phyloP scores from a whole-genome alignment of 2,113 vertebrate species.

The Megaceryle torquata region DNA sequence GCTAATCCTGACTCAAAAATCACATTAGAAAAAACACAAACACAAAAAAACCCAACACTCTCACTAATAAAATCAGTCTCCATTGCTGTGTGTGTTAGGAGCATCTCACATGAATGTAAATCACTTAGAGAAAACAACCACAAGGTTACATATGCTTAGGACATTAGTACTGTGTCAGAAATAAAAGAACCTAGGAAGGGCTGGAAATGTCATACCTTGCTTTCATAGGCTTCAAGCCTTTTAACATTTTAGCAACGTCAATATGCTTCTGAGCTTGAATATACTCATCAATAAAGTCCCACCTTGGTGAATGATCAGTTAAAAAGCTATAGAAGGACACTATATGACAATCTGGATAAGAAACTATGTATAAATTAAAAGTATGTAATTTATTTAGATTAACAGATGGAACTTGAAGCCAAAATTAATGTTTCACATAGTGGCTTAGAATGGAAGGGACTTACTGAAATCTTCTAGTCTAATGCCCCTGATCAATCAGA shows the following conservation, averaged over 20 bases:
- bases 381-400: background rate
- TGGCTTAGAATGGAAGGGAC: background rate
- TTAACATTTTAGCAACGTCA: background rate
- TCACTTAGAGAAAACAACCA: background rate
- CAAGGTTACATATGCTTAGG: background rate
- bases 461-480: background rate
- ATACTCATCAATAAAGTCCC: background rate
- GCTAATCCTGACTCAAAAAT: background rate
- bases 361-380: background rate
- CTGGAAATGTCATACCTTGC: background rate
- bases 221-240: background rate
- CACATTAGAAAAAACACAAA: background rate
- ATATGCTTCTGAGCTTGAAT: background rate
- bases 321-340: background rate
- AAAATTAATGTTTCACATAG: background rate
- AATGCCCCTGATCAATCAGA: background rate
- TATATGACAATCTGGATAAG: background rate
- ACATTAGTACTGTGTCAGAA: background rate
- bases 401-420: background rate
- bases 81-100: background rate
- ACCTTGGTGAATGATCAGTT: background rate
- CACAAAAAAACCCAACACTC: fast-evolving
- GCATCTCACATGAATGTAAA: background rate
- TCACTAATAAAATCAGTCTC: background rate
- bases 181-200: background rate